Base-by-base conservation (phyloP, 2,113 vertebrate species). In the Bujurquina vittata region DNA sequence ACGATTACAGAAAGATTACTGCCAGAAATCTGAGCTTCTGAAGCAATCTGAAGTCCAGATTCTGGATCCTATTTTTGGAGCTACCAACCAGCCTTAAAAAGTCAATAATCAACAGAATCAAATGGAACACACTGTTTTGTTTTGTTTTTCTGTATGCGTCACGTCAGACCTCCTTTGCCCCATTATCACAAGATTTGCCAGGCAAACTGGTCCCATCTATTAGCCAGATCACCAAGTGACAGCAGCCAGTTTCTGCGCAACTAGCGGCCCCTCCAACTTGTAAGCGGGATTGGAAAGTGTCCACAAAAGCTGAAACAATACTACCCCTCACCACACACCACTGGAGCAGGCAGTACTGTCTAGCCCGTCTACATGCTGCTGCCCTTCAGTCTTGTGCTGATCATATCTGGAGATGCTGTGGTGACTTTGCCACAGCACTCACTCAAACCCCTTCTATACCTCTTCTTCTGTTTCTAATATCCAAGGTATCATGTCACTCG, bases 271-370 rank as follows among this genome's bases (percentile, higher is more conserved):
- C 75, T 91, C 63, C 81, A 83, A 80, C 62, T 84, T 89, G 74
- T 89, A 87, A 91, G 92, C 85, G 72, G 81, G 82, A 90, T 89
- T 84, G 31, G 67, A 83, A 79, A 78, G 37, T n/a, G 58, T 86
- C 81, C 75, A 81, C 84, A 77, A 83, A 83, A 81, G 83, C 81
- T 84, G 87, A 90, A 91, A 89, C 84, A 91, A 89, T 92, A 90
- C 83, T 86, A 90, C 75, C 72, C 88, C 69, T 93, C 83, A 79
- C 89, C 67, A 55, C 89, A 89, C 88, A 79, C 84, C 55, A 23
- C 63, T 89, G 76, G 77, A 91, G 84, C 74, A 86, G 89, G 90
- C 84, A 89, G 87, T 79, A 40, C 4, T 46, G 14, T 80, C 63
- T 26, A 69, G 29, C 88, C 49, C 58, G 31, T 75, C 61, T 33